Percentiles rank a stretch among this genome's conserved stretches.
phyloP scores from a whole-genome alignment of 2,888 invertebrate species.

The Cyclophora albipunctata region DNA sequence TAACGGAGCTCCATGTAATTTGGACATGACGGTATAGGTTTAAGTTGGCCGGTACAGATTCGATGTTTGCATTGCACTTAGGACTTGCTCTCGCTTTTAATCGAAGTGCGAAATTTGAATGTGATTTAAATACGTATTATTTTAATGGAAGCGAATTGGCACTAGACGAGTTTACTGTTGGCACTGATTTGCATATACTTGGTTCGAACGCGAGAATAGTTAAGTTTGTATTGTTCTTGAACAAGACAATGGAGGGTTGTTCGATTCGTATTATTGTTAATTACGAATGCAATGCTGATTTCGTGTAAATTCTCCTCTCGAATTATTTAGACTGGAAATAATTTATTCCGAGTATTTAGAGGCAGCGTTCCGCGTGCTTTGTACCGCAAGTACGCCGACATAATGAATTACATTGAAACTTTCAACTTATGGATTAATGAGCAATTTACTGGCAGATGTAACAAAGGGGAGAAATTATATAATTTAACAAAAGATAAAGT shows the following conservation, averaged over 20 bases:
- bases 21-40: slow-evolving; percentile 46
- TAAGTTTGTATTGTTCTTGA: slow-evolving; percentile 15
- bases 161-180: slow-evolving; percentile 31
- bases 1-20: slow-evolving; percentile 29
- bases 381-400: too few species aligned
- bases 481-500: background rate
- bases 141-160: slow-evolving; percentile 47
- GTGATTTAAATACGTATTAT: slow-evolving; percentile 68
- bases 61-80: slow-evolving; percentile 69
- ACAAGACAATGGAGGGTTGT: slow-evolving; percentile 13
- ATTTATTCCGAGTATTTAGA: too few species aligned
- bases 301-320: slow-evolving; percentile 14
- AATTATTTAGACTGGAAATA: slow-evolving; percentile 3
- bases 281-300: slow-evolving; percentile 19
- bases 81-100: slow-evolving; percentile 67
- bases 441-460: background rate
- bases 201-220: slow-evolving; percentile 18
- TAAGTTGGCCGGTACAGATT: slow-evolving; percentile 49
- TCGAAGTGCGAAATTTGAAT: slow-evolving; percentile 72
- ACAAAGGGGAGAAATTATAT: background rate
- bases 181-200: slow-evolving; percentile 59
- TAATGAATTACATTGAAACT: background rate
- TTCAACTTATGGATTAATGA: background rate
- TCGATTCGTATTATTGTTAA: slow-evolving; percentile 13
- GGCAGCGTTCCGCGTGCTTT: too few species aligned